Evolutionary conservation across 2,888 invertebrate species (phyloP), one percentile per base, ranked within the genome.

Genomic region (Dastarcus helophoroides): DNA sequence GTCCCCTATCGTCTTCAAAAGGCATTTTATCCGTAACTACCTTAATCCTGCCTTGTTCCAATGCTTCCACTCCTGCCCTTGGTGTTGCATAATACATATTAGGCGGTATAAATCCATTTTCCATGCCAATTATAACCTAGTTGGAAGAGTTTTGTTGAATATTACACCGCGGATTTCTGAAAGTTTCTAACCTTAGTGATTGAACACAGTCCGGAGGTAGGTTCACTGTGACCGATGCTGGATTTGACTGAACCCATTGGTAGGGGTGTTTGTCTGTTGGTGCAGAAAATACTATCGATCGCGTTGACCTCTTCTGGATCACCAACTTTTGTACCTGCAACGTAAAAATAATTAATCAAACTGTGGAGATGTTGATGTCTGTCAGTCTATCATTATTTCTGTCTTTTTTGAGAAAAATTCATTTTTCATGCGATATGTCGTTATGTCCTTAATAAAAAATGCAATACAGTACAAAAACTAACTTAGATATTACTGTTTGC

Each of bases 181-280:
- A 19, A 19, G 8, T 19, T 6, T 19, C 4, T 17, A 25, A 33
- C 33, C 25, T 91, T 91, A 1, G 80, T 74, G 36, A 91, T 56
- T 0, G 86, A 81, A 43, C 85, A 85, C 2, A 90, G 64, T 5
- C 89, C 84, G 3, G 85, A 83, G 2, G 76, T 75, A 1, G 91
- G 82, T 54, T 95, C 95, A 1, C 85, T 73, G 59, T 95, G 95
- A 0, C 95, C 95, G 56, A 93, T 70, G 60, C 93, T 95, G 0
- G 91, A 90, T 56, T 95, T 95, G 16, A 91, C 77, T 0, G 93
- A 88, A 2, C 94, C 94, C 35, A 95, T 81, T 27, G 73, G 62
- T 0, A 93, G 68, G 0, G 93, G 81, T 0, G 71, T 76, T 6
- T 26, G 36, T n/a, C 90, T 69, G 12, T 73, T 74, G 3, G 71